Conservation (phyloP, 2,888 invertebrate species). For the Ochropacha duplaris region DNA sequence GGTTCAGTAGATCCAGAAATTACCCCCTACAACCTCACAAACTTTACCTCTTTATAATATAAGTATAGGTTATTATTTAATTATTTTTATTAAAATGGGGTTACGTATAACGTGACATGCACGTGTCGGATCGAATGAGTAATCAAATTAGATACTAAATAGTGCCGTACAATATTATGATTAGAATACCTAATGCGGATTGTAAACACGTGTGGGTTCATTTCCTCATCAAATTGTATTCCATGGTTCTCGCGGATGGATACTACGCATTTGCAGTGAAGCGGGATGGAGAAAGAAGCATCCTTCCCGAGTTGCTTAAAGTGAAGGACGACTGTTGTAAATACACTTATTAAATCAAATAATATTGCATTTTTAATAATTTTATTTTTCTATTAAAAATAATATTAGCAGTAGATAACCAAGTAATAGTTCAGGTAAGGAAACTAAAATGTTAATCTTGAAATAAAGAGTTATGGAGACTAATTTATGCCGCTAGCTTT, state of each 20-base stretch:
- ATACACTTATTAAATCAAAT: not conserved
- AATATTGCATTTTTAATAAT: not conserved
- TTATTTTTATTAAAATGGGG: not conserved
- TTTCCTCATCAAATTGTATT: not conserved
- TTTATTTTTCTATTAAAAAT: too few species aligned
- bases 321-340: not conserved
- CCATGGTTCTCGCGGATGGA: not conserved
- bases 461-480: not conserved
- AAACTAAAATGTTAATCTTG: not conserved
- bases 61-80: not conserved
- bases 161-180: slow-evolving; percentile 1
- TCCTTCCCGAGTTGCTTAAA: not conserved
- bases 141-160: not conserved
- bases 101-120: not conserved
- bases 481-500: slow-evolving; percentile 15
- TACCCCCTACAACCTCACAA: too few species aligned
- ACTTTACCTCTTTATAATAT: too few species aligned
- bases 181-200: not conserved
- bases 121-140: not conserved
- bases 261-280: not conserved
- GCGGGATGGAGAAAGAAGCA: not conserved
- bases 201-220: not conserved
- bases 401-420: too few species aligned
- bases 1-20: too few species aligned
- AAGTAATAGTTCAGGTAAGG: not conserved